Conservation (phyloP, 2,113 vertebrate species). For the Pangasianodon hypophthalmus region DNA sequence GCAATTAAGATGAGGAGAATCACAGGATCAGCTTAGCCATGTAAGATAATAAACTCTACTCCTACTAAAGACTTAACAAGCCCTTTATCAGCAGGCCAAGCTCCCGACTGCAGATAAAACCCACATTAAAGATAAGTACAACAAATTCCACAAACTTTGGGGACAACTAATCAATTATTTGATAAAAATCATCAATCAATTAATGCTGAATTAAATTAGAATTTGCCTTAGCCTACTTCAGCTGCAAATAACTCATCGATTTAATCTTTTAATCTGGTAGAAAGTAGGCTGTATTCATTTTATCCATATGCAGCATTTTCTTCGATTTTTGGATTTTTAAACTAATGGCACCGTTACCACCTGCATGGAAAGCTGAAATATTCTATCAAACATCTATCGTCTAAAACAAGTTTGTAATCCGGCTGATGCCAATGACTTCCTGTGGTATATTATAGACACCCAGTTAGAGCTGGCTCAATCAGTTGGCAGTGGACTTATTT, state of each 20-base stretch:
- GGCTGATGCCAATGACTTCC: background rate
- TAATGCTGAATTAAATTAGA: conserved; percentile 67
- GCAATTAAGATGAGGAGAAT: conserved; percentile 69
- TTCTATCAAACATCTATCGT: background rate
- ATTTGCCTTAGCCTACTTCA: conserved; percentile 45
- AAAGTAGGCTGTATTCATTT: conserved; percentile 10
- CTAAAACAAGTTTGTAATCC: background rate
- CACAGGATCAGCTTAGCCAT: conserved; percentile 69
- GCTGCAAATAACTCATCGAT: conserved; percentile 53
- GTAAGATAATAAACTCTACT: conserved; percentile 67
- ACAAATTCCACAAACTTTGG: conserved; percentile 62
- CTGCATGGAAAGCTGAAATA: background rate
- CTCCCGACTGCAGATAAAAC: conserved; percentile 72
- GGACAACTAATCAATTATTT: conserved; percentile 82
- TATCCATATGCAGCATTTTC: conserved; percentile 1
- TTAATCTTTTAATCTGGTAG: conserved; percentile 45
- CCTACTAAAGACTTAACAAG: conserved; percentile 57
- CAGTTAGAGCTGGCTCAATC: background rate
- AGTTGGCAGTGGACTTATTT: conserved; percentile 22
- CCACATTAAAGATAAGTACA: conserved; percentile 69
- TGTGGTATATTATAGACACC: background rate
- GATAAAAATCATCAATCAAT: conserved; percentile 82
- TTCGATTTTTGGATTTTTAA: conserved; percentile 10
- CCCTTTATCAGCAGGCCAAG: conserved; percentile 56
- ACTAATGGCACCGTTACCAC: conserved; percentile 9